These are phyloP conservation scores for Scomberomorus guttatus DNA, from an alignment of 2,797 vertebrate genomes.

Conservation along the genomic window DNA sequence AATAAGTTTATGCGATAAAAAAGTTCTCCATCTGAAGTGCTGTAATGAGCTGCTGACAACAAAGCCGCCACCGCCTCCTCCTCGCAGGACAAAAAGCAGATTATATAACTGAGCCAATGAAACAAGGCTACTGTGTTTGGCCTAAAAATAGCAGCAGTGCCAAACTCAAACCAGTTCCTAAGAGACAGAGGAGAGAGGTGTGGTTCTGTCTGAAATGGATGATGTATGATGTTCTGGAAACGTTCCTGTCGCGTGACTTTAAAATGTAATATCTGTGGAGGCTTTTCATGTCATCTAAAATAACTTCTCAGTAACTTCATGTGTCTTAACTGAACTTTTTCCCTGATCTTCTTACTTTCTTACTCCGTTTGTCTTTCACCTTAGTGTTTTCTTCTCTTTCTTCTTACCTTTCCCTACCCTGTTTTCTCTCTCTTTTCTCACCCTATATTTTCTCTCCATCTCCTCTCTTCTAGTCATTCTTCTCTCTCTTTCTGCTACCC, in stretches of 20 bases:
- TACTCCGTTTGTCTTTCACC: background rate
- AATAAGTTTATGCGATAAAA: background rate
- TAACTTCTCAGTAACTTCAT: background rate
- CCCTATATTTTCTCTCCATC: background rate
- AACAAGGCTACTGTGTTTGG: conserved; percentile 36
- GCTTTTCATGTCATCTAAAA: background rate
- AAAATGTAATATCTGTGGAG: background rate
- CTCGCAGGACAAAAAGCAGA: conserved; percentile 17
- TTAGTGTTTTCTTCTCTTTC: background rate
- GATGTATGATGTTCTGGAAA: background rate
- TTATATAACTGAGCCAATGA: conserved; percentile 37
- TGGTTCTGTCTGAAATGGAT: background rate
- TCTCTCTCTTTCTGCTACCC: too few species aligned
- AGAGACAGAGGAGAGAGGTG: background rate
- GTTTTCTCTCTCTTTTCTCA: background rate
- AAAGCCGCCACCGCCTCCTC: conserved; percentile 2
- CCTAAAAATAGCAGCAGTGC: conserved; percentile 19
- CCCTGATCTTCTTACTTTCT: too few species aligned
- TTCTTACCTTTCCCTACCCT: background rate
- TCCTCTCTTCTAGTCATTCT: too few species aligned
- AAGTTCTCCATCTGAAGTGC: conserved; percentile 45
- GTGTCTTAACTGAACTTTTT: too few species aligned
- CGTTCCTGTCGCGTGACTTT: background rate
- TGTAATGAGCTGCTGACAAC: conserved; percentile 51
- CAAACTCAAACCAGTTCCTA: background rate